Evolutionary conservation across 2,113 vertebrate species (phyloP).

Genomic region (Lamprotornis superbus): DNA sequence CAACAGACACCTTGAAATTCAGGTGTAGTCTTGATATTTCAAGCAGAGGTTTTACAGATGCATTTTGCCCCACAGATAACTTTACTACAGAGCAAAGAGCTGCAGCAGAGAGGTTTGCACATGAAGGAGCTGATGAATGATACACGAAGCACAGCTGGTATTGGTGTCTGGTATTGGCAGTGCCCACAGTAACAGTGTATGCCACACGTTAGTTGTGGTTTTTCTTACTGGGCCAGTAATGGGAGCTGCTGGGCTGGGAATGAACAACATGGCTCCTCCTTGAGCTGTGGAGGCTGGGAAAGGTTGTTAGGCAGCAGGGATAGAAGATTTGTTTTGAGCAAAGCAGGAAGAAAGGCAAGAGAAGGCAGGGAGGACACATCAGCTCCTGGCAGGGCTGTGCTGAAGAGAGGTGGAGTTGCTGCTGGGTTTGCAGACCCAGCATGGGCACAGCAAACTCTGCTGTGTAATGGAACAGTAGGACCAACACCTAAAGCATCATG

Average conservation of each 20-base stretch:
- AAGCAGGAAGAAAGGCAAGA: background rate
- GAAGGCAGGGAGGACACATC: background rate
- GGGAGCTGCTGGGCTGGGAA: background rate
- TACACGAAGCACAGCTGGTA: background rate
- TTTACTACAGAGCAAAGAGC: slow-evolving; percentile 17
- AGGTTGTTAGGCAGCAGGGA: background rate
- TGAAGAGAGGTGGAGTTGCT: accelerated
- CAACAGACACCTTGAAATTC: background rate
- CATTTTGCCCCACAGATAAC: background rate
- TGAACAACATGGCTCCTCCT: background rate
- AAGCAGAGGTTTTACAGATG: background rate
- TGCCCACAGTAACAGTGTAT: background rate
- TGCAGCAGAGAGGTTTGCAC: slow-evolving; percentile 17
- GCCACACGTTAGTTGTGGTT: background rate
- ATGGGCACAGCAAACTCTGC: background rate
- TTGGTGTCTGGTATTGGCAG: background rate
- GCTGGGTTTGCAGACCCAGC: background rate
- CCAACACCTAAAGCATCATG: accelerated
- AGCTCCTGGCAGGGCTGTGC: background rate
- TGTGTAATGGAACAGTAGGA: background rate
- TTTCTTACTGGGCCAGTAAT: background rate
- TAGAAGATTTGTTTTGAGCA: background rate
- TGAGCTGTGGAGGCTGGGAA: background rate
- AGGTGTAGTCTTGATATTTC: background rate
- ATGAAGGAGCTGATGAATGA: slow-evolving; percentile 36